Evolutionary conservation across 30 jellyfish, hydroid and myxozoan species (phyloP).

Genomic region (Cassiopea xamachana): DNA sequence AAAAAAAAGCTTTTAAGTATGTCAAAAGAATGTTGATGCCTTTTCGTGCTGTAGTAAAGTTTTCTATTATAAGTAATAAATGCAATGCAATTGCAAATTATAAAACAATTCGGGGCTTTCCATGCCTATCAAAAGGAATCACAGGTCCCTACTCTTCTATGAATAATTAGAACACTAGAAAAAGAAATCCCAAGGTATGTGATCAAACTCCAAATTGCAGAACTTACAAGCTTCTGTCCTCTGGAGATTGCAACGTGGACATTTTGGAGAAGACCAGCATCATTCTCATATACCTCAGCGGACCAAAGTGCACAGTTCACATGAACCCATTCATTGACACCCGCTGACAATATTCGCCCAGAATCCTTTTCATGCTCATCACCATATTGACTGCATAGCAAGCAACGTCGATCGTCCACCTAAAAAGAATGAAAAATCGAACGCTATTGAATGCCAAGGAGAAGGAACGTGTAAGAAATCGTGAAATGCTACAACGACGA

Average conservation of each 20-base stretch:
- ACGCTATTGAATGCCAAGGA: neutral
- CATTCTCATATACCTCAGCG: slow-evolving; percentile 95
- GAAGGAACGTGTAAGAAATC: neutral
- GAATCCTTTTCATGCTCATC: slow-evolving; percentile 83
- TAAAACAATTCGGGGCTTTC: too few species aligned
- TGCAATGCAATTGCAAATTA: too few species aligned
- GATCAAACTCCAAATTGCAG: neutral
- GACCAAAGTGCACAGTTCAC: slow-evolving; percentile 99
- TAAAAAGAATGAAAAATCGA: neutral
- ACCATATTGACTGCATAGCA: slow-evolving; percentile 83
- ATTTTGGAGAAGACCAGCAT: slow-evolving; percentile 82
- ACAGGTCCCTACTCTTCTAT: too few species aligned
- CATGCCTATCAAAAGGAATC: too few species aligned
- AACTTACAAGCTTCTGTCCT: slow-evolving; percentile 89
- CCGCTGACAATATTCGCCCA: slow-evolving; percentile 89
- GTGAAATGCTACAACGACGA: too few species aligned
- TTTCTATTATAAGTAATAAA: too few species aligned
- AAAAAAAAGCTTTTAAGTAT: too few species aligned
- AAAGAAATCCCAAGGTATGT: too few species aligned
- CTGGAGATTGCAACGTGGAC: slow-evolving; percentile 90
- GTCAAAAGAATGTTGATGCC: too few species aligned
- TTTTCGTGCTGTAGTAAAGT: too few species aligned
- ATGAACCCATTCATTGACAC: slow-evolving; percentile 95
- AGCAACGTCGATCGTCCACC: slow-evolving; percentile 87
- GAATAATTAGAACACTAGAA: too few species aligned